Evolutionary conservation across 2,113 vertebrate genomes (phyloP).

Genomic region (Nesogale talazaci): DNA sequence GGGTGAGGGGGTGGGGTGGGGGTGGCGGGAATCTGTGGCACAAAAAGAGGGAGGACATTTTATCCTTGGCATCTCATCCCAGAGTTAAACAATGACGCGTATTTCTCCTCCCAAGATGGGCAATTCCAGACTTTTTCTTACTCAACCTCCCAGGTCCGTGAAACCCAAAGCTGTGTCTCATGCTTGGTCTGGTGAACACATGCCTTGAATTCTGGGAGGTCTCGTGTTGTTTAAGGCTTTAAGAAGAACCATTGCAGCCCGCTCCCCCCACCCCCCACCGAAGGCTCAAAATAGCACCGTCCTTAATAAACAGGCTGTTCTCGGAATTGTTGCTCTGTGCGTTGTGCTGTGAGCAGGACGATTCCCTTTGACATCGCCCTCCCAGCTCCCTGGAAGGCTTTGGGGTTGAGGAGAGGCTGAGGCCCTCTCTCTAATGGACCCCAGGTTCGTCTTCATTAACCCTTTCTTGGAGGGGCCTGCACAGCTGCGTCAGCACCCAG

Average conservation of each 20-base stretch:
- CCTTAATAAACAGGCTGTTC: slow-evolving; percentile 48
- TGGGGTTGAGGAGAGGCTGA: not conserved
- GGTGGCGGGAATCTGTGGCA: not conserved
- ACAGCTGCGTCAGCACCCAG: not conserved
- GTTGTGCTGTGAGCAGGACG: too few relatives aligned
- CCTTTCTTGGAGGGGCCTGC: slow-evolving; percentile 38
- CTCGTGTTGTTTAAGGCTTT: slow-evolving; percentile 11
- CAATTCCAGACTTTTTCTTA: slow-evolving; percentile 64
- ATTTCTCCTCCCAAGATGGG: slow-evolving; percentile 47
- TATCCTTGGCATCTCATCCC: slow-evolving; percentile 60
- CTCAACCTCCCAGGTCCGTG: slow-evolving; percentile 24
- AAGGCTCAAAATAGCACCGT: not conserved
- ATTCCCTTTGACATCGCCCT: slow-evolving; percentile 20
- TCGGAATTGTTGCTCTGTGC: too few relatives aligned
- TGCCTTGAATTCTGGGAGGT: slow-evolving; percentile 30
- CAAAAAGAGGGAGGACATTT: slow-evolving; percentile 51
- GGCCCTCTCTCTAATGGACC: slow-evolving; percentile 51
- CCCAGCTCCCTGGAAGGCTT: slow-evolving; percentile 31
- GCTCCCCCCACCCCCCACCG: not conserved
- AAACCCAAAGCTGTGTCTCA: slow-evolving; percentile 56
- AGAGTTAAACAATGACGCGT: slow-evolving; percentile 65
- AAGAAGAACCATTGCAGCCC: not conserved
- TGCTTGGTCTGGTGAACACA: slow-evolving; percentile 58
- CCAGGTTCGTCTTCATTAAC: slow-evolving; percentile 50
- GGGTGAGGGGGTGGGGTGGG: not conserved